Conservation (phyloP, 2,113 vertebrate species). For the Pollachius pollachius region DNA sequence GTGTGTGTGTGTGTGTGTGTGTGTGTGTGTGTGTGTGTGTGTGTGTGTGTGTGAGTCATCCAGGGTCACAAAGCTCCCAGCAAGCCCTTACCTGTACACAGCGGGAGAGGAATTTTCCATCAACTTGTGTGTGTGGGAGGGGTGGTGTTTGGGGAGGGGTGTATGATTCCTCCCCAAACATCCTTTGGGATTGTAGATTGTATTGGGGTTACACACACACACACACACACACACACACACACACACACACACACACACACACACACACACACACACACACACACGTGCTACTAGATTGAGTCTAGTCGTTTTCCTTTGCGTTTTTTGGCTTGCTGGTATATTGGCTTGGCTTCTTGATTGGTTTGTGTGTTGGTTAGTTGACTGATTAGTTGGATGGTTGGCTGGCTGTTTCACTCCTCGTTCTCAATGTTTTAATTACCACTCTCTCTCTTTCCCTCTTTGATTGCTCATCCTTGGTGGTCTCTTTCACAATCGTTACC, state of each 20-base stretch:
- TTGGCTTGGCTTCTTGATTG: too few species aligned
- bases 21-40: background rate
- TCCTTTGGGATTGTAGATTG: conserved; percentile 21
- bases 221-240: background rate
- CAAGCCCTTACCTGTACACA: conserved; percentile 51
- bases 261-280: conserved; percentile 7
- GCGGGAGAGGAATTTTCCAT: background rate
- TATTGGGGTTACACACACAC: background rate
- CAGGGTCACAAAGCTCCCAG: conserved; percentile 20
- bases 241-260: too few species aligned
- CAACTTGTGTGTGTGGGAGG: background rate
- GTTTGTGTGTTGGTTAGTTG: too few species aligned
- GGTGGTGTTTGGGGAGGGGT: background rate
- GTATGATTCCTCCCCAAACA: conserved; percentile 24
- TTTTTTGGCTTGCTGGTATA: too few species aligned
- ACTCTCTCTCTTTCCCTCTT: background rate
- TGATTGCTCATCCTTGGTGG: background rate
- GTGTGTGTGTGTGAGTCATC: conserved; percentile 11
- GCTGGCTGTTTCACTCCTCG: background rate
- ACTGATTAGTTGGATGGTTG: too few species aligned
- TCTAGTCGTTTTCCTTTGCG: conserved; percentile 39
- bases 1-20: conserved; percentile 14
- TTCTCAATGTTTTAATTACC: background rate
- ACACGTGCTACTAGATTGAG: conserved; percentile 8
- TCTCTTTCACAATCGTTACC: background rate